phyloP scores from a whole-genome alignment of 2,797 vertebrate genomes.

The Loris lydekkerianus region DNA sequence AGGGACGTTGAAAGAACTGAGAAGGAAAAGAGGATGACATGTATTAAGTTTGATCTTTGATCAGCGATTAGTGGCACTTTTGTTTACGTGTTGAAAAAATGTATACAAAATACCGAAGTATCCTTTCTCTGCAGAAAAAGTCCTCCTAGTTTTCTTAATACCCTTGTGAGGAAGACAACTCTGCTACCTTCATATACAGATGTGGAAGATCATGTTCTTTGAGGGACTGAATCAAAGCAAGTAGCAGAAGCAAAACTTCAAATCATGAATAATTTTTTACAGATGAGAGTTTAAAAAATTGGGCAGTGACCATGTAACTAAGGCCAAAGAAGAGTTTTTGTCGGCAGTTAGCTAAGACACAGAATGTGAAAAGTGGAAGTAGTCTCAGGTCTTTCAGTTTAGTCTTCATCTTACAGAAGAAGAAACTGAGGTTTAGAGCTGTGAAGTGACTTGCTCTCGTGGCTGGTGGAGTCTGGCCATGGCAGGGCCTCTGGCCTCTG shows the following conservation, averaged over 20 bases:
- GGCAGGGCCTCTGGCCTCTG: neutral
- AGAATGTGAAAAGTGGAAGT: neutral
- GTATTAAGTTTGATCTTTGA: neutral
- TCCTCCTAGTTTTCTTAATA: neutral
- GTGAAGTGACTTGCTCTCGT: neutral
- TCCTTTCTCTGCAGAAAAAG: neutral
- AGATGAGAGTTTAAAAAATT: neutral
- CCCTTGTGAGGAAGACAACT: neutral
- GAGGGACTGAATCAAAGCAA: neutral
- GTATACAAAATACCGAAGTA: neutral
- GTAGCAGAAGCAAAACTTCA: neutral
- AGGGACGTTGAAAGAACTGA: neutral
- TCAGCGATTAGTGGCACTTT: neutral
- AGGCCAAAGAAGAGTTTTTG: neutral
- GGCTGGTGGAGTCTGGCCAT: neutral
- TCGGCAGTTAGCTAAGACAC: neutral
- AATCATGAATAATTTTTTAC: neutral
- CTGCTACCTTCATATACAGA: fast-evolving
- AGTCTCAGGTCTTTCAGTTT: neutral
- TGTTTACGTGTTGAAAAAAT: neutral
- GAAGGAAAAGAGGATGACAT: neutral
- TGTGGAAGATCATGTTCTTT: neutral
- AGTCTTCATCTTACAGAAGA: neutral
- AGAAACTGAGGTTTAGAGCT: neutral
- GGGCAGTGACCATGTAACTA: neutral